phyloP scores from a whole-genome alignment of 2,797 vertebrate species.

The Enteromius paludinosus region DNA sequence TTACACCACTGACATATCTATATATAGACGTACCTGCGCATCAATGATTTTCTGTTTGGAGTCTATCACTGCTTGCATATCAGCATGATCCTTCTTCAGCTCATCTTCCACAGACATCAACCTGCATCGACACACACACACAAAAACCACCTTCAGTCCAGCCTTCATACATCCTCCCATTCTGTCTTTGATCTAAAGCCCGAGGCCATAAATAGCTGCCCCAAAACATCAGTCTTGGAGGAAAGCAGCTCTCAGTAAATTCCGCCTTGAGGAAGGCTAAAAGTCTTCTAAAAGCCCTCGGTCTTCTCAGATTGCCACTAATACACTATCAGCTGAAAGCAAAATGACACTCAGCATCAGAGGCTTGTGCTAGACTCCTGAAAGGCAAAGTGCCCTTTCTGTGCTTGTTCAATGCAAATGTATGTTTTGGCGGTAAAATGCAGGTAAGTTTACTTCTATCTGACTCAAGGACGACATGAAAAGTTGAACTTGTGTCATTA shows the following conservation, averaged over 20 bases:
- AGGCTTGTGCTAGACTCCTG: neutral
- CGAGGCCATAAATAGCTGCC: constrained; percentile 17
- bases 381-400: constrained; percentile 18
- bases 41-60: constrained; percentile 99
- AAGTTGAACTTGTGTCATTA: neutral
- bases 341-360: neutral
- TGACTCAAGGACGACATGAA: neutral
- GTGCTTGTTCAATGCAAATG: constrained; percentile 22
- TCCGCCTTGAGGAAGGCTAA: constrained; percentile 23
- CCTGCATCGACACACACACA: constrained; percentile 70
- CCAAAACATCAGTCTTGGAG: constrained; percentile 16
- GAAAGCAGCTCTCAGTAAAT: constrained; percentile 12
- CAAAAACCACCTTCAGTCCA: constrained; percentile 23
- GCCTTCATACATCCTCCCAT: neutral
- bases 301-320: constrained; percentile 14
- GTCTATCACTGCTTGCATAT: constrained; percentile 98
- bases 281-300: constrained; percentile 14
- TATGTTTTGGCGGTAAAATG: neutral
- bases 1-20: neutral
- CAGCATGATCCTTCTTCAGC: constrained; percentile 95
- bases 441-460: neutral
- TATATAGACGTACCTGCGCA: constrained; percentile 84
- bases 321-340: constrained; percentile 13
- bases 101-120: constrained; percentile 99
- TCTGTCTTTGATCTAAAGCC: constrained; percentile 25